These are phyloP conservation scores for Pagetopsis macropterus DNA, from an alignment of 2,797 vertebrate species.

Conservation along the genomic window DNA sequence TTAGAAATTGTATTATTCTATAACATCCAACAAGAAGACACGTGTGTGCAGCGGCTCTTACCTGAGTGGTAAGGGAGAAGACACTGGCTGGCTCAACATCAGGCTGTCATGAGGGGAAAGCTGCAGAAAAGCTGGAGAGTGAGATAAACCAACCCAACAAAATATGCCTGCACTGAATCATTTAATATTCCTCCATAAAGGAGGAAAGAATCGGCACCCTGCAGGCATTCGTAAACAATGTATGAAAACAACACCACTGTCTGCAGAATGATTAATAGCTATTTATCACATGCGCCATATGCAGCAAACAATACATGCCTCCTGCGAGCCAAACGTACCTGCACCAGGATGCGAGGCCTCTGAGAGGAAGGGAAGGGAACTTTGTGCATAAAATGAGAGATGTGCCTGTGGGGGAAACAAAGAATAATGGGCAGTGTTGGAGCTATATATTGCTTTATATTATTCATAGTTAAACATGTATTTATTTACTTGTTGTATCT, in stretches of 20 bases:
- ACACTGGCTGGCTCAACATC: constrained; percentile 97
- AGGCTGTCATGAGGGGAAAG: constrained; percentile 96
- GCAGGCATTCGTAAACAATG: constrained; percentile 11
- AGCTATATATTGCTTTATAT: no score
- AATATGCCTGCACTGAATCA: constrained; percentile 15
- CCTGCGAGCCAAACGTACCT: constrained; percentile 81
- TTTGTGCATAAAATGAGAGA: constrained; percentile 99
- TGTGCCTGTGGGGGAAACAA: constrained; percentile 86
- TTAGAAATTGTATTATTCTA: background rate
- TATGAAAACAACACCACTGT: constrained; percentile 17
- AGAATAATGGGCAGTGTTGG: constrained; percentile 14
- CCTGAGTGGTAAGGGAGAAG: constrained; percentile 95
- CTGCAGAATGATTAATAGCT: background rate
- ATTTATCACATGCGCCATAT: background rate
- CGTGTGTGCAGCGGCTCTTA: constrained; percentile 60
- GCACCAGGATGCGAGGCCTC: constrained; percentile 96
- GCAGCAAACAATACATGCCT: constrained; percentile 1
- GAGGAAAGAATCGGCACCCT: constrained; percentile 28
- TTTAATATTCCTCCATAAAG: constrained; percentile 42
- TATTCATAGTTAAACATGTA: no score
- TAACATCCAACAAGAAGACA: background rate
- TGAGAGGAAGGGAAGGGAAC: constrained; percentile 97
- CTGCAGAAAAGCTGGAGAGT: constrained; percentile 73
- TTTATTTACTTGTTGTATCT: no score
- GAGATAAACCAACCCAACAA: constrained; percentile 36